Percentiles rank a stretch among this genome's conserved stretches.
These are phyloP conservation scores for Archegozetes longisetosus DNA, from an alignment of 1,140 invertebrate genomes.

Conservation along the genomic window DNA sequence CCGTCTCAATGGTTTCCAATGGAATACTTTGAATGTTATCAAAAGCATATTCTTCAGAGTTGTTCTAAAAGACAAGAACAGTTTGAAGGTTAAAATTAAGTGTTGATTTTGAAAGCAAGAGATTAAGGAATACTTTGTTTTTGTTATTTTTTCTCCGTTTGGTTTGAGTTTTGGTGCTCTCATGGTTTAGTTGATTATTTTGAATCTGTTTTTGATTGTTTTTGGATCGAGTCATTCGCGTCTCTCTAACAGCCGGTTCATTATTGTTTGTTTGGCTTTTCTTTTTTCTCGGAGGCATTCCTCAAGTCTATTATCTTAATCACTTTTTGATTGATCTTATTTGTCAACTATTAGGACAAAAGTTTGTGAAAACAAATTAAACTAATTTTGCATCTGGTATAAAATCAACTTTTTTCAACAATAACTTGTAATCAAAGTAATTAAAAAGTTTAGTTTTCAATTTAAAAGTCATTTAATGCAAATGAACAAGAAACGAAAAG, in stretches of 20 bases:
- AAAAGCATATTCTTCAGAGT: not conserved
- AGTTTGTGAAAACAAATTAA: too few species aligned
- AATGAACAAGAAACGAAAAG: too few species aligned
- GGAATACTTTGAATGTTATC: not conserved
- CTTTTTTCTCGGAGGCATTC: not conserved
- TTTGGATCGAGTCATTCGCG: not conserved
- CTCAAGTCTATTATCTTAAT: too few species aligned
- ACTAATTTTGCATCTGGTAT: too few species aligned
- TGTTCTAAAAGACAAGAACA: not conserved
- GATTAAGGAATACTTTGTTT: not conserved
- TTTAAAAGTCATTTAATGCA: too few species aligned
- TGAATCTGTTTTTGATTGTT: not conserved
- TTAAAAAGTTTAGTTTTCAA: too few species aligned
- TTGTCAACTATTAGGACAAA: too few species aligned
- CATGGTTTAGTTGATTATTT: too few species aligned
- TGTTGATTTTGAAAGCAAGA: not conserved
- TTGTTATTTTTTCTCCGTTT: not conserved
- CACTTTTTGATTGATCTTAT: too few species aligned
- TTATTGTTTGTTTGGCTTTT: not conserved
- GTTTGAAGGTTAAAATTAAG: not conserved
- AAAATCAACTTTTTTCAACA: too few species aligned
- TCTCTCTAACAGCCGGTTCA: not conserved
- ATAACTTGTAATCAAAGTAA: too few species aligned
- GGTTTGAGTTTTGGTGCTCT: not conserved
- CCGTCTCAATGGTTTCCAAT: not conserved